phyloP scores from a whole-genome alignment of 2,888 invertebrate species.

The Agonum fuliginosum region DNA sequence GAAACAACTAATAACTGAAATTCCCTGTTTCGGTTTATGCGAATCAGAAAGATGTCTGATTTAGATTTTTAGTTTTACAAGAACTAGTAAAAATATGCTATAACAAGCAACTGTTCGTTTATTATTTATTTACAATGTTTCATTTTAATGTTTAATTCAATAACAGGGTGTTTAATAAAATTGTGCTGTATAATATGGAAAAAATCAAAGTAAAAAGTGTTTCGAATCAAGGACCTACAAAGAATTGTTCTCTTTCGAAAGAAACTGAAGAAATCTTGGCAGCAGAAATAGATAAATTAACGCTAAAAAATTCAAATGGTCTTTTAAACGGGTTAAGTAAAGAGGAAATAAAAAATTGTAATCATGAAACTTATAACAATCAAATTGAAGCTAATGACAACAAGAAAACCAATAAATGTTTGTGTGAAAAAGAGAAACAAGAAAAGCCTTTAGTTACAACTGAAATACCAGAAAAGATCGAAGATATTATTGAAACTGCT shows the following conservation, averaged over 20 bases:
- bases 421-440: background rate
- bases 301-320: conserved; percentile 52
- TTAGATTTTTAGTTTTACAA: conserved; percentile 49
- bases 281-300: conserved; percentile 50
- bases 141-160: conserved; percentile 42
- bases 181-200: conserved; percentile 54
- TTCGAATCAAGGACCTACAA: conserved; percentile 39
- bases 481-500: conserved; percentile 13
- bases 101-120: conserved; percentile 30
- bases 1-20: conserved; percentile 39
- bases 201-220: conserved; percentile 57
- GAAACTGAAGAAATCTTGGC: conserved; percentile 52
- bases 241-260: conserved; percentile 47
- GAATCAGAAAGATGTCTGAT: conserved; percentile 57
- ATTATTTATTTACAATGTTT: conserved; percentile 56
- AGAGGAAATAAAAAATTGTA: conserved; percentile 40
- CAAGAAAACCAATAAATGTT: conserved; percentile 59
- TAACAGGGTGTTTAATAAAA: conserved; percentile 47
- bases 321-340: conserved; percentile 51
- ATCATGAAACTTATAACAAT: conserved; percentile 36
- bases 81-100: conserved; percentile 45
- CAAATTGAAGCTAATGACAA: conserved; percentile 40
- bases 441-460: too few relatives aligned
- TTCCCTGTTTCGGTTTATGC: conserved; percentile 49
- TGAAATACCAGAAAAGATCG: conserved; percentile 44